Evolutionary conservation across 53 echinoderm and acorn worm species (phyloP).

Genomic region (Stichopus horrens): DNA sequence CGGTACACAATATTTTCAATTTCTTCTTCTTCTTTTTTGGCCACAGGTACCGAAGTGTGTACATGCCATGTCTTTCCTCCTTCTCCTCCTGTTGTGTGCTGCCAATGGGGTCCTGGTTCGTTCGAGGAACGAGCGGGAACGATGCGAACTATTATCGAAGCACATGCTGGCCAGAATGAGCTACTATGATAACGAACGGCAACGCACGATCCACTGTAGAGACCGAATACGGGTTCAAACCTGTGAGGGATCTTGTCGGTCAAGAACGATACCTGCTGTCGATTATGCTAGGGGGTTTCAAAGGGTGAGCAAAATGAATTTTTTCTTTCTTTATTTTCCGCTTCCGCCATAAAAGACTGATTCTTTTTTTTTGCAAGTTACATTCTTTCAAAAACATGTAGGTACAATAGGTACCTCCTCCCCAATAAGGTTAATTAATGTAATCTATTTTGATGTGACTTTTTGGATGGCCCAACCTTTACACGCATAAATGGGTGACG

Average conservation of each 20-base stretch:
- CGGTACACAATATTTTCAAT: too few species aligned
- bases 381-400: too few species aligned
- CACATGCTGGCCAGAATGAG: background rate
- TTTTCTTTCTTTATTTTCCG: background rate
- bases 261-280: conserved; percentile 4
- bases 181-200: background rate
- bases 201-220: background rate
- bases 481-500: too few species aligned
- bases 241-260: conserved; percentile 30
- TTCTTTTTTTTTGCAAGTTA: too few species aligned
- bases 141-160: conserved; percentile 13
- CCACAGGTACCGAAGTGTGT: conserved; percentile 28
- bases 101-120: conserved; percentile 33
- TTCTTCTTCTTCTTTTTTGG: background rate
- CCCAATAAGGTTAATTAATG: too few species aligned
- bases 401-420: too few species aligned
- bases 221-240: background rate
- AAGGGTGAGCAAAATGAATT: background rate
- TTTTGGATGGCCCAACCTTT: too few species aligned
- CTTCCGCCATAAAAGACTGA: too few species aligned
- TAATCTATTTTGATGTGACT: too few species aligned
- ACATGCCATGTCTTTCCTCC: conserved; percentile 36
- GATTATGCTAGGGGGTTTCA: background rate
- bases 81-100: conserved; percentile 23
- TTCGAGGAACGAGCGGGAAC: conserved; percentile 33